A percentile compares a stretch with the other conserved stretches of the same genome.
These are phyloP conservation scores for Trachythela sp. DNA, from an alignment of 64 coral and sea anemone species.

Conservation along the genomic window DNA sequence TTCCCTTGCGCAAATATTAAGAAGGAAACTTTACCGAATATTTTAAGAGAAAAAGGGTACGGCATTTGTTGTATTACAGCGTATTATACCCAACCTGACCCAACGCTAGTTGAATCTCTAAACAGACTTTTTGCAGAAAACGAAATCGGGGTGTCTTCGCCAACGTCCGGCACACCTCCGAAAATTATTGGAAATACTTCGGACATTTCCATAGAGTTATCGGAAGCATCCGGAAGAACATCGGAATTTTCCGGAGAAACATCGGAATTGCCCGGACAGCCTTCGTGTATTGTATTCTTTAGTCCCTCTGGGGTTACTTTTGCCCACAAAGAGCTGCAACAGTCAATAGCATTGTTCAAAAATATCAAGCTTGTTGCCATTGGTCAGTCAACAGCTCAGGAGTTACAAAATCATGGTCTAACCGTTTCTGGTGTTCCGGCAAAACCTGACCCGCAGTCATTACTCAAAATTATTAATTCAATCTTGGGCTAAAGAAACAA, in stretches of 20 bases:
- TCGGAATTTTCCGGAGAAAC: neutral
- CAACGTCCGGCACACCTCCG: neutral
- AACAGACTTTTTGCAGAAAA: neutral
- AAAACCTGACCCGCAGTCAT: neutral
- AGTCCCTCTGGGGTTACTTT: neutral
- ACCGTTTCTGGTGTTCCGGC: neutral
- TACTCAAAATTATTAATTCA: neutral
- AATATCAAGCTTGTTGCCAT: neutral
- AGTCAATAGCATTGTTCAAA: neutral
- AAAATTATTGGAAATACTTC: neutral
- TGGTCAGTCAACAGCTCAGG: neutral
- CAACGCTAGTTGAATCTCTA: neutral
- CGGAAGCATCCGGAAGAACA: neutral
- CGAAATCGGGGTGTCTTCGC: neutral
- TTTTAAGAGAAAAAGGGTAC: neutral
- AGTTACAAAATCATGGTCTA: neutral
- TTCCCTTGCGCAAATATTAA: slow-evolving; percentile 25
- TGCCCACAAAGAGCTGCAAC: neutral
- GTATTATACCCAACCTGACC: neutral
- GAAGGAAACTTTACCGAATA: neutral
- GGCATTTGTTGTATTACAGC: neutral
- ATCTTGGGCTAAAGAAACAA: neutral
- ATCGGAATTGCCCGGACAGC: neutral
- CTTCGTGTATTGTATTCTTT: neutral
- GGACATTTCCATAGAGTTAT: neutral